Base-by-base conservation (phyloP, 2,888 invertebrate species). In the Smittia aterrima region DNA sequence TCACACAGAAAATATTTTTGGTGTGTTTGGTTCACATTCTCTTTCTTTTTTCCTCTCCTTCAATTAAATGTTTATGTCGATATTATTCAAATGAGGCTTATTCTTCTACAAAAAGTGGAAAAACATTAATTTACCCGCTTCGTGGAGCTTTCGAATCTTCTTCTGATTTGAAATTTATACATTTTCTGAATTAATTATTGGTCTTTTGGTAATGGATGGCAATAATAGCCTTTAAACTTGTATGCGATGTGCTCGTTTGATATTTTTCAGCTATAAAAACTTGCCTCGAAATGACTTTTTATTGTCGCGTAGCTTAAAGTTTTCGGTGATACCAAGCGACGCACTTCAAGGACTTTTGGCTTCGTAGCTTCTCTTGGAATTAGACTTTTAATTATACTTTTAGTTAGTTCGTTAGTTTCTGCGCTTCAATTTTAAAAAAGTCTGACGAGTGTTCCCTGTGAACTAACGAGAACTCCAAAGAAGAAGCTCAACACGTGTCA, bases 21-120 rank as follows among this genome's bases (percentile, higher is more conserved):
- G 47, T 47, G 47, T 47, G 32, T 32, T 32, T 32, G n/a, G n/a
- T 47, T n/a, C 1, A 58, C 58, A 58, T 58, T 58, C 58, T 58
- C 58, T 58, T 58, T 53, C 53, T 16, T 58, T 22, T 22, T 25
- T 64, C 27, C 24, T 70, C 54, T 70, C 70, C 70, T 70, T 70
- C 70, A 70, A 70, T 70, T 70, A 70, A 70, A 70, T 70, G 53
- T 70, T 70, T 70, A 70, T 70, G 54, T 70, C 70, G 70, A 70
- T 54, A 70, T 70, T 70, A 70, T 70, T 70, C 70, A 70, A 70
- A 70, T 70, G 70, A 70, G 70, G 53, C 70, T 68, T 68, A 70
- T 70, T 70, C 54, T 53, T 54, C 47, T 40, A 22, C 9, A 47
- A 24, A 41, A 40, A 32, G 24, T 13, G 20, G 41, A 47, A 24